Base-by-base conservation (phyloP, 2,888 invertebrate species). In the Tyria jacobaeae region DNA sequence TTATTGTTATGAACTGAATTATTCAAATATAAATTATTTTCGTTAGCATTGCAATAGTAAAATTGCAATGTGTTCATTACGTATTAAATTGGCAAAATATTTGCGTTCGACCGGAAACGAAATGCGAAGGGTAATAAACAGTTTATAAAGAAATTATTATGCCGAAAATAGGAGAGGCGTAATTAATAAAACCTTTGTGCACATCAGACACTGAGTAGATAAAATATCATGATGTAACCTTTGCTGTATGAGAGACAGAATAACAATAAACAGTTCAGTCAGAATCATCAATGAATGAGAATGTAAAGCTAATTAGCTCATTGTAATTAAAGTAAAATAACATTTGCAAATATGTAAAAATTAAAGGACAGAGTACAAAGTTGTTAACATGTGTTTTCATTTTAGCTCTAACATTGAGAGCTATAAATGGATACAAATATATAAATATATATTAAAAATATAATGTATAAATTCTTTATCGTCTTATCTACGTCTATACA, bases 151-250 rank as follows among this genome's bases (percentile, higher is more conserved):
- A 51, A 7, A 35, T 27, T 49, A n/a, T 3, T 15, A 7, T 14
- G 21, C 17, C 41, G 41, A 41, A 41, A 27, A 17, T 34, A 50
- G 27, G 27, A 12, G 17, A 31, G 49, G 21, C 51, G 51, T 35
- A 51, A 51, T 35, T 21, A 14, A 14, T 51, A 35, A 51, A 35
- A 14, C 27, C 24, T 17, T 31, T 51, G 34, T 51, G 35, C 9
- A 35, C 24, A 35, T 51, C 24, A 51, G 21, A 34, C 34, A n/a
- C 39, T 53, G 39, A 27, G 24, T 25, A 39, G 53, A 41, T 53
- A 53, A 53, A 17, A 27, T 27, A 41, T 50, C n/a, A 17, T 41
- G 53, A 53, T 41, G 35, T 51, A 35, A 51, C 35, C 7, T 51
- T 34, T 51, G 24, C 35, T 34, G 24, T 9, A 21, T 15, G 51